Conservation (phyloP, 2,888 invertebrate species). For the Callinectes sapidus region DNA sequence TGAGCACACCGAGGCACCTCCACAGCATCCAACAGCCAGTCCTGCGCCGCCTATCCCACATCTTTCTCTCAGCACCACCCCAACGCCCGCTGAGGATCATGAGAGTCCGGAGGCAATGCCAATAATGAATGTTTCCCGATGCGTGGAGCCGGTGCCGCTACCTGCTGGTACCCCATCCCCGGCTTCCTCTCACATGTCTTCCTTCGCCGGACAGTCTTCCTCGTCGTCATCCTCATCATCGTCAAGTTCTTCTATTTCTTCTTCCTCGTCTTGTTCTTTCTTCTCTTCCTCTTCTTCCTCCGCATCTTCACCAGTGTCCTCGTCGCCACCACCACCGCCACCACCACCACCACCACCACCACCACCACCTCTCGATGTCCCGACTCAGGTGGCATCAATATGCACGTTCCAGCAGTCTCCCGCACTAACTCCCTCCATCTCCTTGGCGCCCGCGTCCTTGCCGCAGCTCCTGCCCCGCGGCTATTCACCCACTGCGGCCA, state of each 20-base stretch:
- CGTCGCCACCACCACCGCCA: neutral
- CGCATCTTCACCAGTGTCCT: neutral
- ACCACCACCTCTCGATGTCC: neutral
- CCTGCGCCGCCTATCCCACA: slow-evolving; percentile 10
- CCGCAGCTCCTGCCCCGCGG: slow-evolving; percentile 40
- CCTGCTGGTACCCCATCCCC: slow-evolving; percentile 39
- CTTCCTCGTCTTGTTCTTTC: neutral
- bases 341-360: neutral
- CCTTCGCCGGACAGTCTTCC: slow-evolving; percentile 46
- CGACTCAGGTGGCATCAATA: slow-evolving; percentile 14
- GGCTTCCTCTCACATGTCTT: slow-evolving; percentile 39
- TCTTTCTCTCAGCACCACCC: neutral
- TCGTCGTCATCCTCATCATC: slow-evolving; percentile 40
- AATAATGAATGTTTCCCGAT: slow-evolving; percentile 41
- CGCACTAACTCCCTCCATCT: slow-evolving; percentile 40
- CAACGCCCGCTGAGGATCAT: neutral
- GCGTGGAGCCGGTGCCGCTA: neutral
- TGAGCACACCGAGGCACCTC: slow-evolving; percentile 20
- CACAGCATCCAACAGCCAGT: neutral
- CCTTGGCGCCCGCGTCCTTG: slow-evolving; percentile 43
- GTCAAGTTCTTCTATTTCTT: slow-evolving; percentile 1
- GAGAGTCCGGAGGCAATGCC: slow-evolving; percentile 40
- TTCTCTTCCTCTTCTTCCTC: neutral
- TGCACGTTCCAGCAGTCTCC: slow-evolving; percentile 25
- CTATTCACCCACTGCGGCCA: slow-evolving; percentile 48